These are phyloP conservation scores for Clarias fuscus DNA, from an alignment of 2,797 vertebrate genomes.

Conservation along the genomic window DNA sequence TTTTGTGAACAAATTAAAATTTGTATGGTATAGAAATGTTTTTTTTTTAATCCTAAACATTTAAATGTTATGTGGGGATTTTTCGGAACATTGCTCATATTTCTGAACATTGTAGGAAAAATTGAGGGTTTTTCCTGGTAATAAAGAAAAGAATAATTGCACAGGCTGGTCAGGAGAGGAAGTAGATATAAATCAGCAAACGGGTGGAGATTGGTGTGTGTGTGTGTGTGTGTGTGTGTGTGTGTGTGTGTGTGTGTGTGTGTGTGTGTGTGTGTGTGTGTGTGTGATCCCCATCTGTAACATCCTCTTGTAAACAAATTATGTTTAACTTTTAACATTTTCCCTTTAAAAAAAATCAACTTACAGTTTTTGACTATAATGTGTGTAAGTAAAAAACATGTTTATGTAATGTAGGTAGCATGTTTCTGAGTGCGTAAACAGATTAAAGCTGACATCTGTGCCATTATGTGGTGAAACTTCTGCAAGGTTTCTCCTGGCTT, in stretches of 20 bases:
- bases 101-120: not conserved
- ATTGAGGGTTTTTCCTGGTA: not conserved
- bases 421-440: not conserved
- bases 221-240: constrained; percentile 1
- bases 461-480: not conserved
- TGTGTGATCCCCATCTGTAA: not conserved
- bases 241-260: not conserved
- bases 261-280: not conserved
- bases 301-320: not conserved
- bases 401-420: not conserved
- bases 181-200: constrained; percentile 19
- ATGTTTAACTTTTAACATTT: not conserved
- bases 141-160: constrained; percentile 4
- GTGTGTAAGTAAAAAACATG: not conserved
- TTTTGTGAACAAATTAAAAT: too few species aligned
- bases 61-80: too few species aligned
- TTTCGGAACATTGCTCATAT: not conserved
- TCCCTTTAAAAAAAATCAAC: not conserved
- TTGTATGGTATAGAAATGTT: not conserved
- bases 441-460: not conserved
- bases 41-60: too few species aligned
- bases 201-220: not conserved
- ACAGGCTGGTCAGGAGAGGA: constrained; percentile 3
- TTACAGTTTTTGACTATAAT: not conserved
- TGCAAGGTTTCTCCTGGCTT: not conserved